These are phyloP conservation scores for Nicator chloris DNA, from an alignment of 2,113 vertebrate species.

Conservation along the genomic window DNA sequence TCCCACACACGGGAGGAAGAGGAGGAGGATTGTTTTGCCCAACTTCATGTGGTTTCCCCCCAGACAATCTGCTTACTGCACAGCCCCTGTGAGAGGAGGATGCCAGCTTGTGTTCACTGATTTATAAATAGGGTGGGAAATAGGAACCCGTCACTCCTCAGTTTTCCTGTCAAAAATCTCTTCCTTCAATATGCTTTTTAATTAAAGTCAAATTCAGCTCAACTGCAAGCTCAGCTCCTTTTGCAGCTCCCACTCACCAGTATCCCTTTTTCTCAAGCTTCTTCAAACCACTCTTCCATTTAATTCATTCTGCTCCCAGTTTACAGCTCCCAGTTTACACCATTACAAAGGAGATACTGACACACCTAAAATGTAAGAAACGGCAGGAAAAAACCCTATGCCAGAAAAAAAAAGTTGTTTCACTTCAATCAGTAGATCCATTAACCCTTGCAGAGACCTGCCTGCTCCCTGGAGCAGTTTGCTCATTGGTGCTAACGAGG, in stretches of 20 bases:
- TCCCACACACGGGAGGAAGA: fast-evolving
- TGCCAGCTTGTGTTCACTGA: neutral
- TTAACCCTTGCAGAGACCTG: neutral
- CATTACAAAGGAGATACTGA: neutral
- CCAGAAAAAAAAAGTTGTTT: neutral
- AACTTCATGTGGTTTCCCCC: neutral
- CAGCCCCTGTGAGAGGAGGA: neutral
- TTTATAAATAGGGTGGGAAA: conserved; percentile 25
- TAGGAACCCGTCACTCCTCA: neutral
- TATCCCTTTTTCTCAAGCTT: neutral
- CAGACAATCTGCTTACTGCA: neutral
- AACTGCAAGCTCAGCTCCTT: neutral
- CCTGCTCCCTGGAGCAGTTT: neutral
- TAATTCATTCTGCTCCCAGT: neutral
- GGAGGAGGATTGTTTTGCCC: neutral
- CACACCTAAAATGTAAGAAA: neutral
- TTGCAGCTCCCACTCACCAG: neutral
- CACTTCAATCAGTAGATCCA: neutral
- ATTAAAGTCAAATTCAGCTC: neutral
- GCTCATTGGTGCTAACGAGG: neutral
- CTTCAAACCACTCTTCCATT: neutral
- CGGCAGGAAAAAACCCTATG: fast-evolving
- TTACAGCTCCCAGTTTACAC: neutral
- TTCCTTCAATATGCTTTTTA: neutral
- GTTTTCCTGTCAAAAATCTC: neutral